phyloP scores from a whole-genome alignment of 2,888 invertebrate species.

The Monoplex corrugatus region DNA sequence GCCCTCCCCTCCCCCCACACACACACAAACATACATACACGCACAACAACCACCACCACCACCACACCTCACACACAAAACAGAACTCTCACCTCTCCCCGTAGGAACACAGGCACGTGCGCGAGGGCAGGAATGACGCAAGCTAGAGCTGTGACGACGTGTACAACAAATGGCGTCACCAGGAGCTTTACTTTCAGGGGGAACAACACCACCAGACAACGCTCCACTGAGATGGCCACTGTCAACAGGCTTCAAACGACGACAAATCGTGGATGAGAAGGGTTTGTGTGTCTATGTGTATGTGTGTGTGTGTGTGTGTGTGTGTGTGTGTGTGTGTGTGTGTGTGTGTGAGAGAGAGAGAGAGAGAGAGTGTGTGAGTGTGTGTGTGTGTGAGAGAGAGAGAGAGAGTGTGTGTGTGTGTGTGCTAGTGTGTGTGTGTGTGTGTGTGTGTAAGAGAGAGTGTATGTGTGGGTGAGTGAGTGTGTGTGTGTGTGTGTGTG shows the following conservation, averaged over 20 bases:
- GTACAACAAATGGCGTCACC: conserved; percentile 5
- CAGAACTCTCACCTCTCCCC: conserved; percentile 19
- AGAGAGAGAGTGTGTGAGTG: background rate
- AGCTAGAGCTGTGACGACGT: conserved; percentile 17
- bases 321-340: background rate
- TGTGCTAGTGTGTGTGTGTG: too few species aligned
- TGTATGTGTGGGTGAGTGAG: too few species aligned
- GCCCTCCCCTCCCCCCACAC: too few species aligned
- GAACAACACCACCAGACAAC: conserved; percentile 35
- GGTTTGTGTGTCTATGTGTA: background rate
- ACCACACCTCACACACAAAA: too few species aligned
- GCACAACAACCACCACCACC: too few species aligned
- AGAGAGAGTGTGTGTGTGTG: background rate
- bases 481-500: too few species aligned
- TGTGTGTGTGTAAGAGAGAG: too few species aligned
- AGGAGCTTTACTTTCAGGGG: background rate
- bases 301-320: background rate
- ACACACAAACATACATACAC: too few species aligned
- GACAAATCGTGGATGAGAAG: background rate
- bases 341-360: background rate
- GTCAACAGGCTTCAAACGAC: conserved; percentile 21
- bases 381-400: background rate
- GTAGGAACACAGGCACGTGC: conserved; percentile 30
- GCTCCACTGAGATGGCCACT: conserved; percentile 34
- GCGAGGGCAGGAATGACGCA: conserved; percentile 21